Percentiles rank a stretch among this genome's conserved stretches.
phyloP scores from a whole-genome alignment of 2,888 invertebrate genomes.

The Drosophila bunnanda region DNA sequence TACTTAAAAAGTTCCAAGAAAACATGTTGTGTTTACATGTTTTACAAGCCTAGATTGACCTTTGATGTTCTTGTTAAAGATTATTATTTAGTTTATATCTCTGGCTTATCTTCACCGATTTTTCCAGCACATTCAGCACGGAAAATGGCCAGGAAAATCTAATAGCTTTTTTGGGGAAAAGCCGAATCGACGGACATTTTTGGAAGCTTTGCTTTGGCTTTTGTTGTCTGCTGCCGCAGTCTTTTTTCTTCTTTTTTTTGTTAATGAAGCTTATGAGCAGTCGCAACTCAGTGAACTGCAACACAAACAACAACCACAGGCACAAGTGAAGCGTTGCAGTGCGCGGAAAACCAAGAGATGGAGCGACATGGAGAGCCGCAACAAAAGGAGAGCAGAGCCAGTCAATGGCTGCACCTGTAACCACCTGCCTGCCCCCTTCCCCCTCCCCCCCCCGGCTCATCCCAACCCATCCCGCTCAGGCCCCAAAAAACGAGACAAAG shows the following conservation, averaged over 20 bases:
- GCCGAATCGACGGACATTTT: slow-evolving; percentile 40
- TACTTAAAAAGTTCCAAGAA: background rate
- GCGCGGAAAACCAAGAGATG: slow-evolving; percentile 27
- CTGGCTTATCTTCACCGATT: slow-evolving; percentile 8
- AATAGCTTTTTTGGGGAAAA: slow-evolving; percentile 11
- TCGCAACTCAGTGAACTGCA: slow-evolving; percentile 79
- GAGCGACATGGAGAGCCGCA: slow-evolving; percentile 38
- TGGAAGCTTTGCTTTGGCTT: slow-evolving; percentile 15
- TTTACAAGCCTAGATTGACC: background rate
- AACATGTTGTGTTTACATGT: background rate
- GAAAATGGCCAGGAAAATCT: background rate
- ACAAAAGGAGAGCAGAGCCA: slow-evolving; percentile 74
- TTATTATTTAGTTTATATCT: background rate
- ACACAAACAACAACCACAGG: slow-evolving; percentile 55
- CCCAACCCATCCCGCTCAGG: background rate
- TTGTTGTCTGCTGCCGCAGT: slow-evolving; percentile 27
- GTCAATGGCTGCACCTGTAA: slow-evolving; percentile 78
- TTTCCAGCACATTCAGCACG: slow-evolving; percentile 9
- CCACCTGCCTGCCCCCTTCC: slow-evolving; percentile 57
- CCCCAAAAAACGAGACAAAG: slow-evolving; percentile 56
- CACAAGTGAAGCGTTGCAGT: slow-evolving; percentile 74
- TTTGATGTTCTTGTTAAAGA: background rate
- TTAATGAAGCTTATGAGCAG: slow-evolving; percentile 79
- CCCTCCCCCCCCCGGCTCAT: slow-evolving; percentile 16
- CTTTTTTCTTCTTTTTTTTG: slow-evolving; percentile 26